These are phyloP conservation scores for Odontomachus brunneus DNA, from an alignment of 1,140 invertebrate genomes.

Conservation along the genomic window DNA sequence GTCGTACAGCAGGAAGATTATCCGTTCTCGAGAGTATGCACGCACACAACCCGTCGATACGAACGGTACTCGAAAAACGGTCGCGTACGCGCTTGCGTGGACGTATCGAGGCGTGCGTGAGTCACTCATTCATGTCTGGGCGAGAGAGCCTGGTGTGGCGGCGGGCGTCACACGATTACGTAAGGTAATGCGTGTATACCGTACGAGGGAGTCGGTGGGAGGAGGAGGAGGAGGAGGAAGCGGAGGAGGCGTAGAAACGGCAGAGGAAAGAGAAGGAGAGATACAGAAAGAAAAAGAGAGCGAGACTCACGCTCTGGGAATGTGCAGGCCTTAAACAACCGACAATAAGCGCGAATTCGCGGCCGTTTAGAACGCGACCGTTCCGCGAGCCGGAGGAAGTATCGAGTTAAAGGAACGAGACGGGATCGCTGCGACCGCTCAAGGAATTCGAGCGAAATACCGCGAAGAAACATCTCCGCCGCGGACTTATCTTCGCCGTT, in stretches of 20 bases:
- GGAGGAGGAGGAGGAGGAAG: neutral
- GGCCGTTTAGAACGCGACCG: constrained; percentile 43
- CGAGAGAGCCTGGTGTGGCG: constrained; percentile 31
- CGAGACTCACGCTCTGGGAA: constrained; percentile 52
- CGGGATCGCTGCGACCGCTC: neutral
- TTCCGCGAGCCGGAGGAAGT: constrained; percentile 34
- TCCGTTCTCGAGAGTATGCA: neutral
- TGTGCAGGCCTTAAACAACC: constrained; percentile 69
- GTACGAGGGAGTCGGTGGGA: constrained; percentile 39
- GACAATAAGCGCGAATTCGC: constrained; percentile 62
- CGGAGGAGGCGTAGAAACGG: too few species aligned
- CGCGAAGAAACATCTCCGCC: too few species aligned
- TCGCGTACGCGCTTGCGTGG: constrained; percentile 44
- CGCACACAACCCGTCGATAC: neutral
- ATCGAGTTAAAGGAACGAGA: constrained; percentile 46
- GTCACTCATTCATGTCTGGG: constrained; percentile 76
- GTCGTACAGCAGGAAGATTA: neutral
- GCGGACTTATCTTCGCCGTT: neutral
- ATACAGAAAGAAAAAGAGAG: constrained; percentile 33
- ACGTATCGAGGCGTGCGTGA: constrained; percentile 65
- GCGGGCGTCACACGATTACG: constrained; percentile 73
- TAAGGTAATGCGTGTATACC: constrained; percentile 65
- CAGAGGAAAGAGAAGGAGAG: constrained; percentile 28
- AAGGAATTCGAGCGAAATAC: neutral
- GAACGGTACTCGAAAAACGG: constrained; percentile 47